Evolutionary conservation across 2,888 invertebrate species (phyloP).

Genomic region (Lampropteryx suffumata): DNA sequence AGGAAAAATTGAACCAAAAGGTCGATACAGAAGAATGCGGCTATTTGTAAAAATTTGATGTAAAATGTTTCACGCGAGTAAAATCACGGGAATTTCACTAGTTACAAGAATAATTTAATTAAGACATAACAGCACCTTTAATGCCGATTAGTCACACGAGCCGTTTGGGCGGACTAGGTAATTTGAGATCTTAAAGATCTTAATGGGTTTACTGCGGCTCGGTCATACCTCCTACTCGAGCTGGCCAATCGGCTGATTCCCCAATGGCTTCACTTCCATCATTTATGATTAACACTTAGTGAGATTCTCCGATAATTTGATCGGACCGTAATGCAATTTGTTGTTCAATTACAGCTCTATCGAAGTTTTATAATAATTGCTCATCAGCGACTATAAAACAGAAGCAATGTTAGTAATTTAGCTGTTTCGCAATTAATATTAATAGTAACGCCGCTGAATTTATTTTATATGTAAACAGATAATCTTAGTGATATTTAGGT

Average conservation of each 20-base stretch:
- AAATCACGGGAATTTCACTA: slow-evolving; percentile 7
- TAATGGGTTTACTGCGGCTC: slow-evolving; percentile 73
- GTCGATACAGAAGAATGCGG: no score
- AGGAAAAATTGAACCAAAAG: no score
- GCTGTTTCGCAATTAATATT: no score
- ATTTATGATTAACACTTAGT: slow-evolving; percentile 61
- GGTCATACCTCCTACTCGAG: slow-evolving; percentile 67
- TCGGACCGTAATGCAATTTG: slow-evolving; percentile 37
- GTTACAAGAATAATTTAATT: slow-evolving; percentile 70
- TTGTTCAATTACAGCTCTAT: slow-evolving; percentile 39
- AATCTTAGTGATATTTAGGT: no score
- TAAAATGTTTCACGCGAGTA: not conserved
- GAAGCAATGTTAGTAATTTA: slow-evolving; percentile 39
- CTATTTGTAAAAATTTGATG: not conserved
- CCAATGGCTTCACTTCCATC: slow-evolving; percentile 67
- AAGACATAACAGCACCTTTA: slow-evolving; percentile 78
- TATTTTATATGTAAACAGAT: no score
- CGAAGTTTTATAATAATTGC: slow-evolving; percentile 33
- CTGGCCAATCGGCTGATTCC: slow-evolving; percentile 65
- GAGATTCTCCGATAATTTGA: slow-evolving; percentile 54
- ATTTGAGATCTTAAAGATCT: slow-evolving; percentile 75
- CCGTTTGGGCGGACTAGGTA: slow-evolving; percentile 77
- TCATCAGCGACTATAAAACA: slow-evolving; percentile 46
- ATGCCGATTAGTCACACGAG: slow-evolving; percentile 80
- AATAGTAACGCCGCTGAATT: no score